These are phyloP conservation scores for Thamnophis elegans DNA, from an alignment of 2,797 vertebrate species.

Conservation along the genomic window DNA sequence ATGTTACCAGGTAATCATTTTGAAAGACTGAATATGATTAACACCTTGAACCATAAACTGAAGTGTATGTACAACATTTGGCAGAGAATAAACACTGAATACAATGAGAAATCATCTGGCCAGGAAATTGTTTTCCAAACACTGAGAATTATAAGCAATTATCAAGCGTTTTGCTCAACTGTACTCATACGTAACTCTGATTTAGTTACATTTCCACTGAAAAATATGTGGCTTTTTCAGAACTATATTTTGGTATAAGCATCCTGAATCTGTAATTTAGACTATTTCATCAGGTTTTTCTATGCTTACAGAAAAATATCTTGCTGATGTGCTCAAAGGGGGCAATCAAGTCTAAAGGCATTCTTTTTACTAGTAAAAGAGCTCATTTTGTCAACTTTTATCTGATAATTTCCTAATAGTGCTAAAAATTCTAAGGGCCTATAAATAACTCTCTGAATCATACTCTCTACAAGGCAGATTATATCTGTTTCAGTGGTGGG, in stretches of 20 bases:
- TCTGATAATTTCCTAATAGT: constrained; percentile 42
- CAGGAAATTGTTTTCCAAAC: constrained; percentile 68
- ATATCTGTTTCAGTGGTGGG: too few species aligned
- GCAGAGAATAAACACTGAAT: constrained; percentile 51
- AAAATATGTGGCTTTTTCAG: constrained; percentile 49
- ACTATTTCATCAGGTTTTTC: constrained; percentile 38
- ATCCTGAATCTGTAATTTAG: constrained; percentile 43
- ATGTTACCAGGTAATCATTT: constrained; percentile 61
- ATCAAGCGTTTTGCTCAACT: constrained; percentile 64
- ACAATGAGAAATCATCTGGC: constrained; percentile 61
- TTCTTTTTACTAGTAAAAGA: constrained; percentile 41
- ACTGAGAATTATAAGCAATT: constrained; percentile 68
- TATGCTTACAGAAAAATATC: constrained; percentile 48
- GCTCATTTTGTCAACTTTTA: constrained; percentile 50
- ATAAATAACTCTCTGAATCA: constrained; percentile 40
- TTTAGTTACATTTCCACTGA: constrained; percentile 58
- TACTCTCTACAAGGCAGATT: background rate
- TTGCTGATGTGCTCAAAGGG: constrained; percentile 47
- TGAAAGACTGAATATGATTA: constrained; percentile 60
- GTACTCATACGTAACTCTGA: constrained; percentile 50
- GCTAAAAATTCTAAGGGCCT: constrained; percentile 38
- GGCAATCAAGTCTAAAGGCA: constrained; percentile 54
- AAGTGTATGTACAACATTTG: constrained; percentile 50
- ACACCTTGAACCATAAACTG: constrained; percentile 59
- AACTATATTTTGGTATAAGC: constrained; percentile 56